Evolutionary conservation across 2,113 vertebrate species (phyloP), one percentile per base, ranked within the genome.

Genomic region (Alexandromys fortis): DNA sequence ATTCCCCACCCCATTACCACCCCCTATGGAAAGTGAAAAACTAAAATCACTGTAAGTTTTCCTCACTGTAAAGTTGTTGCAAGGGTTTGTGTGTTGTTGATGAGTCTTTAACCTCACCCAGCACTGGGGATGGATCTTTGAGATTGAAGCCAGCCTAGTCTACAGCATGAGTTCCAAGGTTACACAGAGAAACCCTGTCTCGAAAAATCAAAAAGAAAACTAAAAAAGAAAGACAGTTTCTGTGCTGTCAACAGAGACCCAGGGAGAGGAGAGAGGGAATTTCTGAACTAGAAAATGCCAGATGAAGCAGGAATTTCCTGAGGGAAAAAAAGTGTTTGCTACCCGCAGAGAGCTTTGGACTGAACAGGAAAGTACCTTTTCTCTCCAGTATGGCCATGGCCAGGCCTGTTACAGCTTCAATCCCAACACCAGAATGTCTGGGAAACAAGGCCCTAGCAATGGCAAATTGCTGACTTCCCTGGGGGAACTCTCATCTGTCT

Each of bases 21-120:
- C 96, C 86, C 87, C 75, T 93, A 86, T 94, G 42, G 70, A 92
- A 86, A 38, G 30, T 72, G 9, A 58, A 72, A 38, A 12, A 47
- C 70, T 49, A n/a, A 75, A 55, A 93, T 4, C 13, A 75, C 8
- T 68, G 79, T 38, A 38, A 26, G 12, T 61, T 61, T 82, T 94
- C 7, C n/a, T 93, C 83, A 58, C 2, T 65, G 52, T 81, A 88
- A 77, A 86, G 77, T 79, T 85, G 22, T 90, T 82, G 14, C 28
- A 2, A 49, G 52, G 2, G 12, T 61, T 7, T 61, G n/a, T 58
- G 78, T 81, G 12, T 61, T 49, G 52, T 82, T 38, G 52, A 82
- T 38, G 78, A 82, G 10, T n/a, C 55, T 61, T 82, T 61, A 26
- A 82, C 21, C 35, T 12, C 55, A 61, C 55, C 21, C 35, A 61